Base-by-base conservation (phyloP, 2,113 vertebrate species). In the Myiopsitta monachus region DNA sequence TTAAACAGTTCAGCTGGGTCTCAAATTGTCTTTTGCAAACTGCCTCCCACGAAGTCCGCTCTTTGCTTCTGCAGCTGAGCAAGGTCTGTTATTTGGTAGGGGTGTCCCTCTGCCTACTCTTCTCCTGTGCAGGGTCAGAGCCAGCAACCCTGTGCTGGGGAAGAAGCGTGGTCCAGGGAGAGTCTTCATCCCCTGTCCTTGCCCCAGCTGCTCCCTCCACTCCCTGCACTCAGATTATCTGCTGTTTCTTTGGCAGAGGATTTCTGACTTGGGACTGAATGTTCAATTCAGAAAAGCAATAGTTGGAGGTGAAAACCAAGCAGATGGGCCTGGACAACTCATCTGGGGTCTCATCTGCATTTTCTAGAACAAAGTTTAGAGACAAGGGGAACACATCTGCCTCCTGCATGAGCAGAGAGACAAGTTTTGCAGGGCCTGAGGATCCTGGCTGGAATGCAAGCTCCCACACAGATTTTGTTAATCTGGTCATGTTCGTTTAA, bases 331-430 rank as follows among this genome's bases (percentile, higher is more conserved):
- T 47, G 51, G 81, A 69, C 47, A 76, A 30, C 41, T 77, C 33
- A 87, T 80, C 38, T 88, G 47, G 38, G 61, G 49, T 92, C 38
- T 94, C 52, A 83, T 89, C 87, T 90, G 46, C 46, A 51, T 94
- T 96, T 87, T 88, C 79, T 86, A 87, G 52, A 49, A 67, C 54
- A 92, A 63, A 87, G 51, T 87, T 87, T 52, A 80, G 70, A 81
- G 51, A 81, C 46, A 86, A 94, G 44, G 54, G 46, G 57, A 87
- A 30, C 49, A 90, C 79, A 87, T 75, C 88, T 91, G 77, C 31
- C 81, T 91, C 39, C 70, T 57, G 57, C 47, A 39, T 28, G 88
- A 76, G 47, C 12, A 64, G 38, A 63, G 21, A 68, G 72, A 17
- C 33, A 83, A 64, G 83, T 92, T 64, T 72, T 89, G 63, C 57